Evolutionary conservation across 2,888 invertebrate genomes (phyloP).

Genomic region (Lepidocyrtinus sp.): DNA sequence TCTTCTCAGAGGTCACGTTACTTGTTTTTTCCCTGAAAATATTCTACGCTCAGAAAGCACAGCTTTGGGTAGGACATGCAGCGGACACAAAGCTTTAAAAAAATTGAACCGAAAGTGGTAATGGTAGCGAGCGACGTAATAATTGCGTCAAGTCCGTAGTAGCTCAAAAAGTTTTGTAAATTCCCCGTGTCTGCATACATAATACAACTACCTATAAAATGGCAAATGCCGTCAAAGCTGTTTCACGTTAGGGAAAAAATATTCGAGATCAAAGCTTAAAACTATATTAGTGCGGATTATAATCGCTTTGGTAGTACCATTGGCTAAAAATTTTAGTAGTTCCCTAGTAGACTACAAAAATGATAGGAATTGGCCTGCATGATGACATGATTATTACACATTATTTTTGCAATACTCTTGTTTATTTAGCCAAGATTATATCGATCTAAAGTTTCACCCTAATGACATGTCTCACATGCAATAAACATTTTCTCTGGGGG

Average conservation of each 20-base stretch:
- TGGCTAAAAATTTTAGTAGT: too few species aligned
- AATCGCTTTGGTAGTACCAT: background rate
- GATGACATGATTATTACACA: background rate
- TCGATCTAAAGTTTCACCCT: background rate
- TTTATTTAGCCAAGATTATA: background rate
- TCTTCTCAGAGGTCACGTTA: conserved; percentile 53
- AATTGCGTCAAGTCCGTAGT: conserved; percentile 30
- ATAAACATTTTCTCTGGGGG: background rate
- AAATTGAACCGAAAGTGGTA: conserved; percentile 49
- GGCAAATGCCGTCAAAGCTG: too few species aligned
- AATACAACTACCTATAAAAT: too few species aligned
- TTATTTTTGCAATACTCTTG: too few species aligned
- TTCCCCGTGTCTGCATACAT: too few species aligned
- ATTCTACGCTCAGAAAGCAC: conserved; percentile 19
- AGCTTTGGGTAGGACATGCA: conserved; percentile 49
- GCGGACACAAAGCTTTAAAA: conserved; percentile 1
- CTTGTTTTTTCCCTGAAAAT: conserved; percentile 51
- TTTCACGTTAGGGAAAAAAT: too few species aligned
- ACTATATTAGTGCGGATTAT: background rate
- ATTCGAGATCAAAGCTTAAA: background rate
- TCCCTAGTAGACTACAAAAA: too few species aligned
- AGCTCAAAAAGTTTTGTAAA: background rate
- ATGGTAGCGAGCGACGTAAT: conserved; percentile 29
- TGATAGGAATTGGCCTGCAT: too few species aligned
- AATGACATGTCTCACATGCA: background rate